Evolutionary conservation across 2,888 invertebrate genomes (phyloP), one percentile per base, ranked within the genome.

Genomic region (Trichacis sp.): DNA sequence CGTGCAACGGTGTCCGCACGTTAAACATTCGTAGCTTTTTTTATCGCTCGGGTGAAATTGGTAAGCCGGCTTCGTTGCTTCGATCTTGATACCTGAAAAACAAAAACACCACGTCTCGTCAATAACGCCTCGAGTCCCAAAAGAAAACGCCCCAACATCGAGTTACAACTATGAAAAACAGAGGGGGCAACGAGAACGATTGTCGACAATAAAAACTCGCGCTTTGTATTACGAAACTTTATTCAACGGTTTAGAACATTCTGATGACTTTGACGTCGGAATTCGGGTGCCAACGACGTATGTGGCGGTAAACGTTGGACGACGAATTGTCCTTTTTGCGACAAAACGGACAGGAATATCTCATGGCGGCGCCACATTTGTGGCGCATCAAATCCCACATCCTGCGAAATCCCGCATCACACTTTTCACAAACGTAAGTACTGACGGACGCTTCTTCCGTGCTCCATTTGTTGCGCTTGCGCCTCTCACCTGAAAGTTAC

Each of bases 341-440:
- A 69, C 86, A 86, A 67, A 83, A 82, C 1, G 84, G 84, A 73
- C 86, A 86, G 38, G 78, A 81, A 66, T 83, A 85, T 67, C 84
- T 78, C 30, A 82, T 82, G 0, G 78, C 82, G 64, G 83, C 80
- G 33, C 85, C 85, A 54, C 86, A 86, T 58, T 80, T 82, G 71
- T 84, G 83, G 54, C 84, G 81, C 49, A 79, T 73, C 43, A 83
- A 65, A 71, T 84, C 82, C 76, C 79, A 81, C 77, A 78, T 76
- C 49, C 82, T 76, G 43, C 81, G 76, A 56, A 80, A 83, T 36
- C 81, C 79, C 1, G 79, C 77, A 71, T 78, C 74, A 74, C 83
- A 83, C 48, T 79, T 75, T 18, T 74, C 75, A 62, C 82, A 82
- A 61, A 82, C 69, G 75, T 77, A 81, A 67, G 73, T 77, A 17